Base-by-base conservation (phyloP, 1,140 invertebrate species). In the Drosophila sturtevanti region DNA sequence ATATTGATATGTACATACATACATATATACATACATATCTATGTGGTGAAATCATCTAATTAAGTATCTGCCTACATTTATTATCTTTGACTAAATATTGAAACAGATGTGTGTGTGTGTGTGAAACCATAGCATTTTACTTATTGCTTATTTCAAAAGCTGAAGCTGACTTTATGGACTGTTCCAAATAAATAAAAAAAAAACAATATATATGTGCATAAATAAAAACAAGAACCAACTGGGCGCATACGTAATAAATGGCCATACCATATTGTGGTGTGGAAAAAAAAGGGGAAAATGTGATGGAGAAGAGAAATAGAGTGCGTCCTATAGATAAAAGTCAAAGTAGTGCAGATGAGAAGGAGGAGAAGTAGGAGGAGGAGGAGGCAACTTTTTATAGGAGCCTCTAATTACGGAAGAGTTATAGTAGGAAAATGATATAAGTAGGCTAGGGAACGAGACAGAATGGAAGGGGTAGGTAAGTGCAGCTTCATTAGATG, bases 241-340 rank as follows among this genome's bases (percentile, higher is more conserved):
- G 75, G 82, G 63, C 82, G 82, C 72, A 82, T 87, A 66, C 71
- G 79, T 63, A 79, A 82, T 89, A 79, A 70, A 82, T 48, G 41
- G 41, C 16, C 7, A 18, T 51, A 35, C 5, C 16, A 68, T 56
- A 31, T 31, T 31, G n/a, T n/a, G n/a, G n/a, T n/a, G n/a, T n/a
- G n/a, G n/a, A n/a, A n/a, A n/a, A n/a, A n/a, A n/a, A n/a, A n/a
- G n/a, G n/a, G n/a, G n/a, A n/a, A n/a, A n/a, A n/a, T 31, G 24
- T 31, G 27, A 6, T 1, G 27, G 5, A 0, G 27, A 24, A 24
- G 22, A 24, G 27, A 6, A 31, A 31, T 4, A 31, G 27, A 6
- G n/a, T 27, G 9, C n/a, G 37, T 54, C 72, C 72, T 37, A 62
- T 55, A 58, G 68, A 79, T 73, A 65, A 67, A 55, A 66, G 16